Base-by-base conservation (phyloP, 2,797 vertebrate species). In the Enteromius anoplus region DNA sequence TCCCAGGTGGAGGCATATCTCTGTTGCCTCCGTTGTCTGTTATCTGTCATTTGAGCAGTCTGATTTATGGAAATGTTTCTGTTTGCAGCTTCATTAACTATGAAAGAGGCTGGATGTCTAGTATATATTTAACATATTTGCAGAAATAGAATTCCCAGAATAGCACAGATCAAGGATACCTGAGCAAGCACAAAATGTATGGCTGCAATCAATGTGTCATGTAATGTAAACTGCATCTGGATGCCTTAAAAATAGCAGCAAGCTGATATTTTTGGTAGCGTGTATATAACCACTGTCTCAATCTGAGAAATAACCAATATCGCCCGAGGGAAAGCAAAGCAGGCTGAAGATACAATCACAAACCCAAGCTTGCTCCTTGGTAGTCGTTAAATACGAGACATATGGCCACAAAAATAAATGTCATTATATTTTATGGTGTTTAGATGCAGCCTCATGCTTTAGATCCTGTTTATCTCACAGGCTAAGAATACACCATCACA, bases 151-250 rank as follows among this genome's bases (percentile, higher is more conserved):
- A 84, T 53, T 68, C 91, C 91, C 84, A 92, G 91, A 92, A 95
- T 95, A 96, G 94, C 91, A 91, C 89, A 88, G 89, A 88, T 88
- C 68, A 81, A 91, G 87, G 94, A 94, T 92, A 93, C 91, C 92
- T 91, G 91, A 94, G 90, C 82, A 62, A 88, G 90, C 92, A 91
- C 87, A 91, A 93, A 90, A 91, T 91, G 83, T 79, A 87, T 86
- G 88, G 80, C 88, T 88, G 83, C 88, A 88, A 94, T 95, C 94
- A 81, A 95, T 95, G 91, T 82, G 65, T 89, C 88, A 84, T 93
- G 94, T 91, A 94, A 95, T 87, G 84, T 88, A 94, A 93, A 93
- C 92, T 88, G 88, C 86, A 89, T 89, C 88, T 90, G 84, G 89
- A 87, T 79, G 83, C 88, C 91, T 87, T 90, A 93, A 93, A 94